Conservation (phyloP, 2,113 vertebrate species). For the Psephotus haematonotus region DNA sequence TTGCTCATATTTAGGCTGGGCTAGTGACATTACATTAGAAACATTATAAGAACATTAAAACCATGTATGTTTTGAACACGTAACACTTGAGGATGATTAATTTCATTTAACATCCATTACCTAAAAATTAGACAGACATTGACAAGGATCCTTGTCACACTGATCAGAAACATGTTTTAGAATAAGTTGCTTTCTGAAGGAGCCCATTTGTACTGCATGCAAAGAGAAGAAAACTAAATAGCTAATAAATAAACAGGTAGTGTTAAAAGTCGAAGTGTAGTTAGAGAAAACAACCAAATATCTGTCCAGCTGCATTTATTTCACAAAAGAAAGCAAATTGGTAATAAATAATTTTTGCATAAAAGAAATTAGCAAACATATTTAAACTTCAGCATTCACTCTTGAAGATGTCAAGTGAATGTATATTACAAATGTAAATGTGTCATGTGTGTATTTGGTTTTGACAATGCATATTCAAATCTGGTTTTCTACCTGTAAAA, state of each 20-base stretch:
- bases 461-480: not conserved
- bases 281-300: not conserved
- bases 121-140: not conserved
- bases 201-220: not conserved
- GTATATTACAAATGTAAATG: not conserved
- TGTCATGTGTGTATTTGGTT: not conserved
- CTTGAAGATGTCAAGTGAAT: not conserved
- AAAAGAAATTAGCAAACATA: not conserved
- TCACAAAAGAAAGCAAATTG: not conserved
- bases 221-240: not conserved
- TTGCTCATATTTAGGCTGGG: not conserved
- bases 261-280: not conserved
- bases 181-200: not conserved
- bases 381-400: not conserved
- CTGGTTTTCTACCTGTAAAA: not conserved
- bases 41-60: not conserved
- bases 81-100: not conserved
- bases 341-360: not conserved
- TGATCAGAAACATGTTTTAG: not conserved
- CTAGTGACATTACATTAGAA: not conserved
- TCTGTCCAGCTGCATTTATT: not conserved
- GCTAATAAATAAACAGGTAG: not conserved
- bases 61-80: not conserved
- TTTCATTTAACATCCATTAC: not conserved
- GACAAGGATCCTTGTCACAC: rapidly evolving